A percentile compares a stretch with the other conserved stretches of the same genome.
Conservation (phyloP, 1,140 invertebrate species). For the Cydia pomonella region DNA sequence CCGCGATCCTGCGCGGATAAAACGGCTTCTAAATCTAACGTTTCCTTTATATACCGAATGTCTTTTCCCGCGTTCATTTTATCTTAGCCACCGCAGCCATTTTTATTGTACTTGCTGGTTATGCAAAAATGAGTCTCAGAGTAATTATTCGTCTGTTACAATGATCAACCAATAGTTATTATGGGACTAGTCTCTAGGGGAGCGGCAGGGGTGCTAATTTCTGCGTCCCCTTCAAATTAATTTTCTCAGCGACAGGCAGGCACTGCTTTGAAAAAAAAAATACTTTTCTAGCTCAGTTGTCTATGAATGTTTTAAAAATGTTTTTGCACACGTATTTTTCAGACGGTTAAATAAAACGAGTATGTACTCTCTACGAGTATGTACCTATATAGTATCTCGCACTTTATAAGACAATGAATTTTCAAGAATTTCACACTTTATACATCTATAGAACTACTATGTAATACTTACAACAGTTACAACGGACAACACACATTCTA, state of each 20-base stretch:
- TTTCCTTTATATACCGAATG: neutral
- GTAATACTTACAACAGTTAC: too few relatives aligned
- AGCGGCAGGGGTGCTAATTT: constrained; percentile 2
- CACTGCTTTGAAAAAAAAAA: neutral
- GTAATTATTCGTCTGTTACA: neutral
- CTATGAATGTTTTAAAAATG: constrained; percentile 39
- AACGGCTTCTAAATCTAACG: constrained; percentile 25
- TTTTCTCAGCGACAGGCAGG: neutral
- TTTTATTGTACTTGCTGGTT: neutral
- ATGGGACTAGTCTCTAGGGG: neutral
- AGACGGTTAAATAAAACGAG: too few relatives aligned
- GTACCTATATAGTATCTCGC: too few relatives aligned
- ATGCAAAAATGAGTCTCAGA: neutral
- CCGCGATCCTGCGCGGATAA: constrained; percentile 51
- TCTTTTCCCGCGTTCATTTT: neutral
- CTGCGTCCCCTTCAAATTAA: constrained; percentile 13
- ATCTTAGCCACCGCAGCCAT: neutral
- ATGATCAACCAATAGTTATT: neutral
- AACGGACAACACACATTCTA: too few relatives aligned
- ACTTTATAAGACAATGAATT: too few relatives aligned
- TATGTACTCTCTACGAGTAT: too few relatives aligned
- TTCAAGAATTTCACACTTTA: too few relatives aligned
- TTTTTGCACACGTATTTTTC: constrained; percentile 34
- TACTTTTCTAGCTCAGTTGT: neutral
- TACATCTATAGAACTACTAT: too few relatives aligned